Evolutionary conservation across 2,888 invertebrate genomes (phyloP).

Genomic region (Amitus sp.): DNA sequence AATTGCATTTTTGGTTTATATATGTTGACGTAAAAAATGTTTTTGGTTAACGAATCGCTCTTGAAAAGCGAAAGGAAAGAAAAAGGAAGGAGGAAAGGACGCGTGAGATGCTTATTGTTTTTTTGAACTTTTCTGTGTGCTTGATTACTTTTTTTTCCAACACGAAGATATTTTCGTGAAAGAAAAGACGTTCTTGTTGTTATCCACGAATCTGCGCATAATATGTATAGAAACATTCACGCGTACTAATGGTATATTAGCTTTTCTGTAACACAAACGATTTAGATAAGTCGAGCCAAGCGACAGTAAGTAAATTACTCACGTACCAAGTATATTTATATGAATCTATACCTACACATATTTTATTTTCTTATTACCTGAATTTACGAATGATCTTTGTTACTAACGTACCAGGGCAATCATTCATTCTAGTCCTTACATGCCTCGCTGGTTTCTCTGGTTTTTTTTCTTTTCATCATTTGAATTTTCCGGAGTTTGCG

Average conservation of each 20-base stretch:
- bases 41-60: no score
- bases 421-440: slow-evolving; percentile 39
- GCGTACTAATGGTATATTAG: slow-evolving; percentile 43
- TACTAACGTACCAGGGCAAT: slow-evolving; percentile 47
- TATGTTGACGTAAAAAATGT: no score
- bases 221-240: slow-evolving; percentile 19
- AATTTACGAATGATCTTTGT: slow-evolving; percentile 43
- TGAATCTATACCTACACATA: slow-evolving; percentile 46
- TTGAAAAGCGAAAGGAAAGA: no score
- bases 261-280: slow-evolving; percentile 60
- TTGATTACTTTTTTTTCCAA: slow-evolving; percentile 24
- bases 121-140: slow-evolving; percentile 32
- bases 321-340: slow-evolving; percentile 53
- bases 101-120: slow-evolving; percentile 26
- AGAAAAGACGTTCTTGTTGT: no score
- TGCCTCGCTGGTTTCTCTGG: slow-evolving; percentile 35
- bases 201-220: no score
- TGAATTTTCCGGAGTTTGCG: slow-evolving; percentile 25
- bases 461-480: slow-evolving; percentile 17
- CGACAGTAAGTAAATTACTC: slow-evolving; percentile 64
- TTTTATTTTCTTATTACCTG: slow-evolving; percentile 36
- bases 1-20: no score
- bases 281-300: slow-evolving; percentile 60
- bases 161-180: slow-evolving; percentile 13
- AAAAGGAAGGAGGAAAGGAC: slow-evolving; percentile 7